Base-by-base conservation (phyloP, 2,797 vertebrate genomes). In the Agapornis canus region DNA sequence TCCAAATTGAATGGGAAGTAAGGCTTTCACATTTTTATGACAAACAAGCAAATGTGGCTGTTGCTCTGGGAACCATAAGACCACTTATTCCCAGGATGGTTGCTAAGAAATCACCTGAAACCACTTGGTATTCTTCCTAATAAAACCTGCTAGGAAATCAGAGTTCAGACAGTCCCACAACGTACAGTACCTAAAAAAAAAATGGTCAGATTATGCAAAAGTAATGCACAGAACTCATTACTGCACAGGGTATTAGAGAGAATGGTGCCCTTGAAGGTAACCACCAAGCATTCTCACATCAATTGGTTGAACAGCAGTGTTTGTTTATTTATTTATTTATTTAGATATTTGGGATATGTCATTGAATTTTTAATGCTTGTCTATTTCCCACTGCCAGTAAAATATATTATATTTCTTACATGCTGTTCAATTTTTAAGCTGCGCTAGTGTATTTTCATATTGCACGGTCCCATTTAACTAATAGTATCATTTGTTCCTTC, bases 401-500 rank as follows among this genome's bases (percentile, higher is more conserved):
- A 94, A 90, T 52, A 45, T 15, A 47, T n/a, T 60, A 10, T 54
- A 82, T 91, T 92, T 92, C 47, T 70, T 66, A 84, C 10, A 72
- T 1, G 5, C 27, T 70, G 61, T 51, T 56, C 82, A 66, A 76
- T 89, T 95, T 92, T 94, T 83, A 94, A 91, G 66, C 45, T 35
- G 87, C 7, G 43, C 8, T 80, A 81, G 35, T 80, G 19, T 69
- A 66, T 89, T 92, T 96, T 95, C 57, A 64, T 72, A 89, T 68
- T 71, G 76, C 3, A 4, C n/a, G 73, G 52, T 82, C 56, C 45
- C 31, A 75, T 83, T 84, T 90, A 93, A 81, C 82, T 89, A 94
- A 95, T 82, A 92, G 88, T 64, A 91, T 43, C 6, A 91, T 82
- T 89, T 91, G n/a, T 76, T 96, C 72, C 68, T 82, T 84, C n/a